Base-by-base conservation (phyloP, 2,113 vertebrate genomes). In the Rhea pennata region DNA sequence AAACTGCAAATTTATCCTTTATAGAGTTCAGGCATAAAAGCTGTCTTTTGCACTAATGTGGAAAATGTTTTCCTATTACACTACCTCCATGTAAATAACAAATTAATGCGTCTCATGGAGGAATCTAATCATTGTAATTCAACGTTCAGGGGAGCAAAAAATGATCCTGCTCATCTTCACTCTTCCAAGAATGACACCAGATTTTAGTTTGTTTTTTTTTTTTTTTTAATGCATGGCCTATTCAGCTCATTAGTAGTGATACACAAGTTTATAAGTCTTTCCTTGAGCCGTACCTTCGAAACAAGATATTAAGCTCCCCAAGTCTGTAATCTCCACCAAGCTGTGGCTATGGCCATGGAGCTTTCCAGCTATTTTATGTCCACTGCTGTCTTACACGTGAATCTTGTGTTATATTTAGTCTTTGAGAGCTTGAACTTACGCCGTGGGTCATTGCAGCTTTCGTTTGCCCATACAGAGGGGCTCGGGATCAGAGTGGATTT, bases 41-140 rank as follows among this genome's bases (percentile, higher is more conserved):
- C 88, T 87, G 87, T 93, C 95, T 95, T 84, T 93, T 92, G 77
- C 95, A 92, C 92, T 97, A 96, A 96, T 92, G 91, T 97, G 89
- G 94, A 96, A 97, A 95, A 96, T 91, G 84, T 95, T 96, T 96
- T 96, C 92, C 92, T 97, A 84, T 96, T 95, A 95, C 89, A 82
- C 76, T 70, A 81, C 85, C 90, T 96, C 87, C 84, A 93, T 93
- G 94, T 94, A 96, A 96, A 95, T 96, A 96, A 96, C 88, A 97
- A 97, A 97, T 96, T 96, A 97, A 96, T 92, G 95, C 88, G 76
- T 88, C 94, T 95, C 92, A 87, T 95, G 95, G 95, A 65, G 73
- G 88, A 94, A 93, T 96, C 95, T 96, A 97, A 97, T 96, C 92
- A 92, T 78, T 85, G 71, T 96, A 97, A 96, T 97, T 97, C 95